Evolutionary conservation across 2,797 vertebrate species (phyloP).

Genomic region (Cephalopachus bancanus): DNA sequence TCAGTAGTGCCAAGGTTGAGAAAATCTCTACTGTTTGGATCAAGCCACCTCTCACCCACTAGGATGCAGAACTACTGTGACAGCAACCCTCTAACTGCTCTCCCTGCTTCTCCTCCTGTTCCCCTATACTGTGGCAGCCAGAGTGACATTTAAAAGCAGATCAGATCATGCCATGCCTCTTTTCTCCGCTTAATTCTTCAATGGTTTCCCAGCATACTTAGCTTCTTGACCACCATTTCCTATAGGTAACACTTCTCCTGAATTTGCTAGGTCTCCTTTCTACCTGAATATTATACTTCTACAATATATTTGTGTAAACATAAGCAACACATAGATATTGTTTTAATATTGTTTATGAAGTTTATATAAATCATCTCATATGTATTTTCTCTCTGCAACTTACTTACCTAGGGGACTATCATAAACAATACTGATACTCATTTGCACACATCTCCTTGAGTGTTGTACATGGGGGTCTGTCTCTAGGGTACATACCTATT

Average conservation of each 20-base stretch:
- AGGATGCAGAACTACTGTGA: not conserved
- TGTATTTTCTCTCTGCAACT: not conserved
- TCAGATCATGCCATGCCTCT: not conserved
- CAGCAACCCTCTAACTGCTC: not conserved
- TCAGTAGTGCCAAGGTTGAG: not conserved
- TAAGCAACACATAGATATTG: not conserved
- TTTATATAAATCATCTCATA: not conserved
- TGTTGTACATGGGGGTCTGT: not conserved
- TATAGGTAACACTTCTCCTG: not conserved
- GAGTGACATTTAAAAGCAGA: slow-evolving; percentile 3
- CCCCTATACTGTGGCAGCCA: not conserved
- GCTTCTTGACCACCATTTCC: not conserved
- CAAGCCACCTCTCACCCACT: not conserved
- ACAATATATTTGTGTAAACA: not conserved
- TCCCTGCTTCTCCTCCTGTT: not conserved
- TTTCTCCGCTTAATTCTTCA: slow-evolving; percentile 51
- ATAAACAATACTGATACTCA: not conserved
- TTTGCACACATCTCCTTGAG: not conserved
- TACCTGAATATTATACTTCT: not conserved
- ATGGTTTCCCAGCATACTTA: not conserved
- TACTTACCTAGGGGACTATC: not conserved
- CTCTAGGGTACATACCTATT: not conserved
- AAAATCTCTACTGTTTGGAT: not conserved
- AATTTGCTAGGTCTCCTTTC: slow-evolving; percentile 4
- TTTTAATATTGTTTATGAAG: slow-evolving; percentile 36